Percentiles rank a stretch among this genome's conserved stretches.
Evolutionary conservation across 2,113 vertebrate genomes (phyloP).

Genomic region (Nothocercus nigrocapillus): DNA sequence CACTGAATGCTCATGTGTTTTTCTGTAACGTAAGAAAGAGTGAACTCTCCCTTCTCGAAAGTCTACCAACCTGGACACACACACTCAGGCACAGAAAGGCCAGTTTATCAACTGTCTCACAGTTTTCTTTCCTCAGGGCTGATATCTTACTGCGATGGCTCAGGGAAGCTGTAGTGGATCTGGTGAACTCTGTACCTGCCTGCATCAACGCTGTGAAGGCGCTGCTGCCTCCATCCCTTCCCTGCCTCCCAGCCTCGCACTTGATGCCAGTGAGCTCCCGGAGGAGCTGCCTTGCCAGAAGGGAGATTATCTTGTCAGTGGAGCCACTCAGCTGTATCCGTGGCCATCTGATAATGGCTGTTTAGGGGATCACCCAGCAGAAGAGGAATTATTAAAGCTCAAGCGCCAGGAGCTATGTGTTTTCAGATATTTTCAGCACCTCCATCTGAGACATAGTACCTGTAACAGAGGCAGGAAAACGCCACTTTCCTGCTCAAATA

Average conservation of each 20-base stretch:
- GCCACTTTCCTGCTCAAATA: rapidly evolving
- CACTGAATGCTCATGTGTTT: background rate
- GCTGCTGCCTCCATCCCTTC: background rate
- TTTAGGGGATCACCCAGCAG: background rate
- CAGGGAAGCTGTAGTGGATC: background rate
- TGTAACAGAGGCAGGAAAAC: rapidly evolving
- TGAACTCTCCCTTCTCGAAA: background rate
- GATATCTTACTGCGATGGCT: background rate
- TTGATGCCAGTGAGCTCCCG: background rate
- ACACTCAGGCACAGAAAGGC: too few species aligned
- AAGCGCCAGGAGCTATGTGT: background rate
- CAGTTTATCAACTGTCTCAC: background rate
- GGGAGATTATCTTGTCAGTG: background rate
- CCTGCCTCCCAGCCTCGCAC: background rate
- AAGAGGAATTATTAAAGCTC: background rate
- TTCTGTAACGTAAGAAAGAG: background rate
- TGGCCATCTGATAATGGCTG: background rate
- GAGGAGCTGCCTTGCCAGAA: background rate
- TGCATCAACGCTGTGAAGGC: background rate
- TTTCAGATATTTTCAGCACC: background rate
- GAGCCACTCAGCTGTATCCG: background rate
- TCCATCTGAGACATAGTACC: background rate
- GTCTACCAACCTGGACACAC: background rate
- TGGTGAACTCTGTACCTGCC: background rate
- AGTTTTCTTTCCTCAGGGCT: background rate